phyloP scores from a whole-genome alignment of 2,797 vertebrate species.

The Macropus fuliginosus region DNA sequence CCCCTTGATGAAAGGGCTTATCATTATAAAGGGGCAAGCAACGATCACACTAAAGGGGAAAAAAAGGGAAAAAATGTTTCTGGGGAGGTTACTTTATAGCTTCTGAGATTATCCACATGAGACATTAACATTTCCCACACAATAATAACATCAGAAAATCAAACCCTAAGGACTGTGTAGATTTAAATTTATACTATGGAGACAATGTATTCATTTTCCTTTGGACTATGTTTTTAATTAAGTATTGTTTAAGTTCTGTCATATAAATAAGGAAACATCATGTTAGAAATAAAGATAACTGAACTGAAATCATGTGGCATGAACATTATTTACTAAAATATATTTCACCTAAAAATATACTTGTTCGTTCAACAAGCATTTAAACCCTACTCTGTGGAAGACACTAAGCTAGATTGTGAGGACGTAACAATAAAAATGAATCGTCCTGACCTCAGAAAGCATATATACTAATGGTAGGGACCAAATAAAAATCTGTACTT shows the following conservation, averaged over 20 bases:
- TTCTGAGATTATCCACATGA: not conserved
- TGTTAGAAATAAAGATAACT: not conserved
- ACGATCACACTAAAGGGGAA: constrained; percentile 87
- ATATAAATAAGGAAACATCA: not conserved
- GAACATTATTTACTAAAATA: not conserved
- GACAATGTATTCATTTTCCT: not conserved
- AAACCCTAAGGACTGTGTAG: not conserved
- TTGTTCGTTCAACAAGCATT: not conserved
- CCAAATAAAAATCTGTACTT: not conserved
- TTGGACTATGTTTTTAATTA: not conserved
- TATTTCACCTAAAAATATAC: not conserved
- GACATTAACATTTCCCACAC: not conserved
- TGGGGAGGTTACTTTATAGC: not conserved
- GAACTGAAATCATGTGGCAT: not conserved
- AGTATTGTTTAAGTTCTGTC: not conserved
- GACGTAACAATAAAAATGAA: not conserved
- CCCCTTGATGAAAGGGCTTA: constrained; percentile 92
- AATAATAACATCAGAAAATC: not conserved
- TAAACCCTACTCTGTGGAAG: not conserved
- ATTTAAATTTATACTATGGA: not conserved
- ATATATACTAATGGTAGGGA: not conserved
- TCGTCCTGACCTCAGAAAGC: not conserved
- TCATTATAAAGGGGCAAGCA: constrained; percentile 93
- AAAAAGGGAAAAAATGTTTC: constrained; percentile 21
- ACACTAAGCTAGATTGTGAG: not conserved